A percentile compares a stretch with the other conserved stretches of the same genome.
These are phyloP conservation scores for Tragelaphus imberbis DNA, from an alignment of 2,113 vertebrate species.

Conservation along the genomic window DNA sequence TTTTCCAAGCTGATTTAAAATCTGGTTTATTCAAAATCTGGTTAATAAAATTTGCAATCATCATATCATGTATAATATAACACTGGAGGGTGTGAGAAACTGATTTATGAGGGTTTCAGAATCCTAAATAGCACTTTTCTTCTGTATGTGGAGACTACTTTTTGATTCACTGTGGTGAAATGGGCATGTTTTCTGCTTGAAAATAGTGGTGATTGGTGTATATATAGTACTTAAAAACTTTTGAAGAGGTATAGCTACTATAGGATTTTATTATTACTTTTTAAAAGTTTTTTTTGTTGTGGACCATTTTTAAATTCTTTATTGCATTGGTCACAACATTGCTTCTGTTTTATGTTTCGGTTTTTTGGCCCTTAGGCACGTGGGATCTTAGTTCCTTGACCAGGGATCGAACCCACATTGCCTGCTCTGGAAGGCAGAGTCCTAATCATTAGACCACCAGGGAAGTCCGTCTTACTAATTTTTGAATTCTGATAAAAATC, in stretches of 20 bases:
- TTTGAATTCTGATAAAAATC: neutral
- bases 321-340: neutral
- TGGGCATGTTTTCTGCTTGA: neutral
- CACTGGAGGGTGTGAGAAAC: neutral
- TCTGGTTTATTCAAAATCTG: neutral
- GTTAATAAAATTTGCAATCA: neutral
- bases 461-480: neutral
- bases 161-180: neutral
- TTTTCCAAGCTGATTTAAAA: constrained; percentile 1
- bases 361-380: neutral
- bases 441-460: neutral
- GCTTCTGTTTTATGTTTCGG: neutral
- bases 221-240: neutral
- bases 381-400: neutral
- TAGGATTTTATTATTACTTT: neutral
- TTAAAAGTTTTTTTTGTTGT: neutral
- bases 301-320: neutral
- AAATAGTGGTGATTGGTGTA: neutral
- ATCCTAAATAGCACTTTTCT: neutral
- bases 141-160: neutral
- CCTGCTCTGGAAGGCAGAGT: neutral
- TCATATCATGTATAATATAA: neutral
- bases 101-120: neutral
- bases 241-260: neutral
- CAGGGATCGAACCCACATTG: neutral